Percentiles rank a stretch among this genome's conserved stretches.
Evolutionary conservation across 1,140 invertebrate species (phyloP).

Genomic region (Scaptodrosophila lebanonensis): DNA sequence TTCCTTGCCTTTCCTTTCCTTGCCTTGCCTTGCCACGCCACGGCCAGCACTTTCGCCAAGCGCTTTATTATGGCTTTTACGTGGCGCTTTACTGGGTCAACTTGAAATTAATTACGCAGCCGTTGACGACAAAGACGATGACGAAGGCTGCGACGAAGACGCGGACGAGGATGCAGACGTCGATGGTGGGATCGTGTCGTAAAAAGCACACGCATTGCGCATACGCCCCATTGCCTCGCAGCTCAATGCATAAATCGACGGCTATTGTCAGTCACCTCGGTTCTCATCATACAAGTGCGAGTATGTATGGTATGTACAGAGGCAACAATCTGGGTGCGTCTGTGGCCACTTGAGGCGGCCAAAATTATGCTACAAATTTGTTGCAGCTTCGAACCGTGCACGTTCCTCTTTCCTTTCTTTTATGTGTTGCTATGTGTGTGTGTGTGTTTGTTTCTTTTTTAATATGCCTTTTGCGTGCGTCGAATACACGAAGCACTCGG

Average conservation of each 20-base stretch:
- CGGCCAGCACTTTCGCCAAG: no score
- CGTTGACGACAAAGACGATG: not conserved
- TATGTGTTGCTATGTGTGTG: constrained; percentile 4
- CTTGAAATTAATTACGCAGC: constrained; percentile 65
- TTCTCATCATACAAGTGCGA: constrained; percentile 21
- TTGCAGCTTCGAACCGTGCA: no score
- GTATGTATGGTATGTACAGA: no score
- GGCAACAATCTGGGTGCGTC: no score
- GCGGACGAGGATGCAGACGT: not conserved
- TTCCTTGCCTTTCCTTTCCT: no score
- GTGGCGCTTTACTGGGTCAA: constrained; percentile 63
- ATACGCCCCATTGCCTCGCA: constrained; percentile 22
- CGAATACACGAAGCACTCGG: no score
- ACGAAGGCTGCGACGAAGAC: not conserved
- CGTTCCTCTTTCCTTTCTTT: constrained; percentile 1
- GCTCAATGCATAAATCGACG: constrained; percentile 24
- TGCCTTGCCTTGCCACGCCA: no score
- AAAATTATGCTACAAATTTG: constrained; percentile 21
- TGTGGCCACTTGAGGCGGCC: no score
- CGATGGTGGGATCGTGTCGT: not conserved
- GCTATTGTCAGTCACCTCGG: constrained; percentile 23
- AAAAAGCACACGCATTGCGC: constrained; percentile 4
- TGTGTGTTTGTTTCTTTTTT: constrained; percentile 19
- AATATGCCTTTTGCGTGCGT: constrained; percentile 58
- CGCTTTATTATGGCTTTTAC: constrained; percentile 62